Evolutionary conservation across 2,797 vertebrate species (phyloP).

Genomic region (Galaxias olidus): DNA sequence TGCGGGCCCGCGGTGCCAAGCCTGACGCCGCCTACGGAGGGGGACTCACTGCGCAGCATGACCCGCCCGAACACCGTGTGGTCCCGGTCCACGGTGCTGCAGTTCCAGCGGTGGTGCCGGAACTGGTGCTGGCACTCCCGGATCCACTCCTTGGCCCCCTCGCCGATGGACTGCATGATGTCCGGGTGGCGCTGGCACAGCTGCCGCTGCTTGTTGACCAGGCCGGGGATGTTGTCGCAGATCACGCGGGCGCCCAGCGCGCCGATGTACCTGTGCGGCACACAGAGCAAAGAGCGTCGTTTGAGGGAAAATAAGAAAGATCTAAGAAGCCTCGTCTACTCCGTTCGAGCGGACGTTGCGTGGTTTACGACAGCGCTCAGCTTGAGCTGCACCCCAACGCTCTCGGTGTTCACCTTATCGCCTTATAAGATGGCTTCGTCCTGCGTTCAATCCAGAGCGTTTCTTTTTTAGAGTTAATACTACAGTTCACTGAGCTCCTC

Average conservation of each 20-base stretch:
- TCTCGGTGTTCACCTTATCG: too few relatives aligned
- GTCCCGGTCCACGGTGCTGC: conserved; percentile 95
- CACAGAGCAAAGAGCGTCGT: neutral
- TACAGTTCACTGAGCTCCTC: neutral
- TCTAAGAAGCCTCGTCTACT: too few relatives aligned
- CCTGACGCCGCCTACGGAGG: conserved; percentile 1
- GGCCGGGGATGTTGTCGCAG: conserved; percentile 95
- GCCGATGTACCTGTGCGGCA: conserved; percentile 88
- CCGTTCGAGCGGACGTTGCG: neutral
- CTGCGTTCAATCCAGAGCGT: too few relatives aligned
- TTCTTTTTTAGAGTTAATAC: too few relatives aligned
- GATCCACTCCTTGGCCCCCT: conserved; percentile 97
- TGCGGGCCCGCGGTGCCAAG: too few relatives aligned
- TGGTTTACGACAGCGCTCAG: neutral
- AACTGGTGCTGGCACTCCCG: conserved; percentile 98
- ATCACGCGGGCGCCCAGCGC: conserved; percentile 93
- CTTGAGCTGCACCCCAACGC: neutral
- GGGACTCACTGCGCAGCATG: conserved; percentile 90
- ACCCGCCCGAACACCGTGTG: conserved; percentile 96
- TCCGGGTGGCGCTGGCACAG: conserved; percentile 95
- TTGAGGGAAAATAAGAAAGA: too few relatives aligned
- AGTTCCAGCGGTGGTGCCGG: conserved; percentile 98
- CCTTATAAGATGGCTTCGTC: too few relatives aligned
- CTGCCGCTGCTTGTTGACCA: conserved; percentile 96
- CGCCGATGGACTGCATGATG: conserved; percentile 96